Evolutionary conservation across 2,888 invertebrate species (phyloP), one percentile per base, ranked within the genome.

Genomic region (Temnothorax rugatulus): DNA sequence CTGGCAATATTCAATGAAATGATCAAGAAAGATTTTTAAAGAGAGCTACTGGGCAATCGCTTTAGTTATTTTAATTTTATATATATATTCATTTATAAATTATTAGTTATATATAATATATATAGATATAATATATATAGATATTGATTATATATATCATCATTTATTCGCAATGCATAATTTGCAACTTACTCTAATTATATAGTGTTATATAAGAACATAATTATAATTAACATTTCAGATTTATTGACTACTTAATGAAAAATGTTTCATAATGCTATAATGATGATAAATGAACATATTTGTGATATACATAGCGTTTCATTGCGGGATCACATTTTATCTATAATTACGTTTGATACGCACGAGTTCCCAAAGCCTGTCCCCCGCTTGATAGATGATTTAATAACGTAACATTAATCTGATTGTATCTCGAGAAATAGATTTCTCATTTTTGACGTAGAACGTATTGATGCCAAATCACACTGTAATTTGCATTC

Each of bases 1-100:
- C 83, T 85, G 75, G 85, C 84, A 89, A 86, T 89, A 90, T 89
- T 90, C 84, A 90, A 90, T 86, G 77, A 87, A 87, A 87, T 89
- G 84, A 90, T 87, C 73, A 89, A 86, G 84, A 87, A 88, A 86
- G 83, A 69, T 87, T 83, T 90, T 88, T 83, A 84, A 88, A 1
- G 13, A 85, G 85, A 84, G 76, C 83, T 83, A 82, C 8, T 61
- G 9, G 7, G 18, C 84, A 61, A 47, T n/a, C 18, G 11, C 2
- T 4, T 5, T 29, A 47, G 44, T 47, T 15, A 61, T 50, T 50
- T 38, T 18, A 76, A 76, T 63, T 64, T 61, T 25, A 38, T 38
- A 21, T 13, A 34, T 9, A 66, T 25, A 64, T 64, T 41, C 7
- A 41, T 7, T 44, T 44, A 3, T 44, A 44, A 64, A 21, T 64